Percentiles rank a stretch among this genome's conserved stretches.
phyloP scores from a whole-genome alignment of 1,140 invertebrate species.

The Drosophila dunni region DNA sequence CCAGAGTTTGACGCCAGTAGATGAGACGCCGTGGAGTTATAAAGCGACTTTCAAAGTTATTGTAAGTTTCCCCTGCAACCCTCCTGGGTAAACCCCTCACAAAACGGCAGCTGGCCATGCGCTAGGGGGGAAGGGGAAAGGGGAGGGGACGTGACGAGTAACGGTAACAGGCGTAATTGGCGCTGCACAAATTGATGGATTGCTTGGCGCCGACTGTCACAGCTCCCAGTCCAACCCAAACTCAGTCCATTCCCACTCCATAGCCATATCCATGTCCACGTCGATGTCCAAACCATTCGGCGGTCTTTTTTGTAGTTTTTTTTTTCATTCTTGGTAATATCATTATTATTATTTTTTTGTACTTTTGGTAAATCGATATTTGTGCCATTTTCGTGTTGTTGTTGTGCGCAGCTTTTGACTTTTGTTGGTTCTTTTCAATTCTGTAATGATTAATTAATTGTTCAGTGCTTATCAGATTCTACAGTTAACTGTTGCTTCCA shows the following conservation, averaged over 20 bases:
- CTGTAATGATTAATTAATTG: conserved; percentile 75
- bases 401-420: conserved; percentile 61
- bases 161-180: conserved; percentile 76
- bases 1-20: conserved; percentile 37
- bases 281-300: conserved; percentile 44
- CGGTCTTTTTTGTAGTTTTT: conserved; percentile 65
- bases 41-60: conserved; percentile 27
- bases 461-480: conserved; percentile 48
- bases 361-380: conserved; percentile 71
- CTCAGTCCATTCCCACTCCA: neutral
- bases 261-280: neutral
- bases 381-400: conserved; percentile 63
- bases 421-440: conserved; percentile 42
- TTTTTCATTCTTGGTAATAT: conserved; percentile 55
- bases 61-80: conserved; percentile 14
- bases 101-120: conserved; percentile 29
- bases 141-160: conserved; percentile 66
- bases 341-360: conserved; percentile 24
- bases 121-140: neutral
- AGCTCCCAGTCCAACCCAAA: conserved; percentile 31
- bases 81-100: too few species aligned
- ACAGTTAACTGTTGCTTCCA: conserved; percentile 10
- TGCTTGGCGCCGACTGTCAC: conserved; percentile 74
- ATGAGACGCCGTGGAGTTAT: conserved; percentile 30
- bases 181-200: conserved; percentile 76